These are phyloP conservation scores for Stigmatopora nigra DNA, from an alignment of 2,113 vertebrate genomes.

Conservation along the genomic window DNA sequence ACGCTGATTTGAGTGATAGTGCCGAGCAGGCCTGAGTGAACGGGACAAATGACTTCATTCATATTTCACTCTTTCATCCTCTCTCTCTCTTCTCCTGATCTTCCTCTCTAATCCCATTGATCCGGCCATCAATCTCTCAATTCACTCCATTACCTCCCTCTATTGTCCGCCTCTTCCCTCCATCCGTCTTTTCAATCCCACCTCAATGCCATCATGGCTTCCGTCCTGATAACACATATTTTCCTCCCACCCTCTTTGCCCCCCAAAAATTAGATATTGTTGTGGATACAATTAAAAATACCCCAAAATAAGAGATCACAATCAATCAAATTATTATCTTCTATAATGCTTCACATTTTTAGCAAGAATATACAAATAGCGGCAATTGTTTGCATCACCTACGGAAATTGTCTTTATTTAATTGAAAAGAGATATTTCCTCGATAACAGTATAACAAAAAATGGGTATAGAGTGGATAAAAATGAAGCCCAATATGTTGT, in stretches of 20 bases:
- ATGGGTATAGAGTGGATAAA: no score
- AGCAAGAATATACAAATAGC: no score
- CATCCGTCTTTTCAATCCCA: conserved; percentile 42
- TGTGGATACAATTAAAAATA: not conserved
- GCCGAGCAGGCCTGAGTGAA: conserved; percentile 19
- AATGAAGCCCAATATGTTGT: no score
- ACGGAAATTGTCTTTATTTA: no score
- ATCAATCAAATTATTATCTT: no score
- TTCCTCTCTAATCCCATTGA: conserved; percentile 45
- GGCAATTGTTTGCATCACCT: no score
- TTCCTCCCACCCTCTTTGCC: conserved; percentile 14
- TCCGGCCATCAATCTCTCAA: conserved; percentile 49
- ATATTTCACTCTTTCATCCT: conserved; percentile 39
- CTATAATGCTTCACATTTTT: no score
- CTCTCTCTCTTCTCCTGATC: conserved; percentile 39
- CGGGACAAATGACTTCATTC: conserved; percentile 36
- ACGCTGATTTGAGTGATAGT: conserved; percentile 13
- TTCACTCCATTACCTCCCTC: conserved; percentile 56
- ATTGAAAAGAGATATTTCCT: no score
- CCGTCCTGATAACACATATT: conserved; percentile 18
- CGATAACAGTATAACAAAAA: no score
- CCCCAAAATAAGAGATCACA: no score
- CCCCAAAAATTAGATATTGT: not conserved
- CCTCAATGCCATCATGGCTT: conserved; percentile 28
- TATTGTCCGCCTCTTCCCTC: conserved; percentile 27